These are phyloP conservation scores for Echinarachnius parma DNA, from an alignment of 53 echinoderm and acorn worm genomes.

Conservation along the genomic window DNA sequence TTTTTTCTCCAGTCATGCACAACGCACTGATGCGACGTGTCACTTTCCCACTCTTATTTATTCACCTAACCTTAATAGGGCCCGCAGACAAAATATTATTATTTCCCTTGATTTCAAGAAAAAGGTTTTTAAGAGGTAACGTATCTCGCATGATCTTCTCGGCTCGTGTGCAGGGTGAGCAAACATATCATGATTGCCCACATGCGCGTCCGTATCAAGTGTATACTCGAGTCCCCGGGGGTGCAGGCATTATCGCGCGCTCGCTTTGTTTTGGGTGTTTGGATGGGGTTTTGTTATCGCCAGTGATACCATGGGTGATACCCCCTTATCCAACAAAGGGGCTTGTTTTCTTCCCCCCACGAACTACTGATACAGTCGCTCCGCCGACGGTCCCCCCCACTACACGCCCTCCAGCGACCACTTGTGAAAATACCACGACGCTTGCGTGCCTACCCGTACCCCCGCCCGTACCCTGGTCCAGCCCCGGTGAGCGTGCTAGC, in stretches of 20 bases:
- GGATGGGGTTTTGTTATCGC: constrained; percentile 46
- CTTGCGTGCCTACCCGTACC: background rate
- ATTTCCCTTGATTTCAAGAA: too few species aligned
- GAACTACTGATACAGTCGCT: constrained; percentile 38
- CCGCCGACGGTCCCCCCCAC: constrained; percentile 16
- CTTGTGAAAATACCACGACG: constrained; percentile 48
- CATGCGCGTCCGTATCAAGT: constrained; percentile 23
- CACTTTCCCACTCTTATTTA: too few species aligned
- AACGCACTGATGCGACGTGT: too few species aligned
- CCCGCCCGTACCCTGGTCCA: too few species aligned
- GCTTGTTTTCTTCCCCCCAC: constrained; percentile 38
- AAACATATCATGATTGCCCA: constrained; percentile 21
- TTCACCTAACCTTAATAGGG: too few species aligned
- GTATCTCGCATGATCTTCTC: too few species aligned
- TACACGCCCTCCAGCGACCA: constrained; percentile 43
- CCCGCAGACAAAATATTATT: too few species aligned
- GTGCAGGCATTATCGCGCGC: constrained; percentile 36
- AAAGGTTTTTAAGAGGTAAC: too few species aligned
- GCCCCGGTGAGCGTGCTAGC: constrained; percentile 10
- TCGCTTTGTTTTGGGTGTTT: constrained; percentile 34
- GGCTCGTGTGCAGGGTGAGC: too few species aligned
- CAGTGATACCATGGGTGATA: constrained; percentile 40
- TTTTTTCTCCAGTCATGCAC: too few species aligned
- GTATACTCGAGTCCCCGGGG: constrained; percentile 30
- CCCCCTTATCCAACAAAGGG: constrained; percentile 35